Base-by-base conservation (phyloP, 2,888 invertebrate genomes). In the Nesidiocoris tenuis region DNA sequence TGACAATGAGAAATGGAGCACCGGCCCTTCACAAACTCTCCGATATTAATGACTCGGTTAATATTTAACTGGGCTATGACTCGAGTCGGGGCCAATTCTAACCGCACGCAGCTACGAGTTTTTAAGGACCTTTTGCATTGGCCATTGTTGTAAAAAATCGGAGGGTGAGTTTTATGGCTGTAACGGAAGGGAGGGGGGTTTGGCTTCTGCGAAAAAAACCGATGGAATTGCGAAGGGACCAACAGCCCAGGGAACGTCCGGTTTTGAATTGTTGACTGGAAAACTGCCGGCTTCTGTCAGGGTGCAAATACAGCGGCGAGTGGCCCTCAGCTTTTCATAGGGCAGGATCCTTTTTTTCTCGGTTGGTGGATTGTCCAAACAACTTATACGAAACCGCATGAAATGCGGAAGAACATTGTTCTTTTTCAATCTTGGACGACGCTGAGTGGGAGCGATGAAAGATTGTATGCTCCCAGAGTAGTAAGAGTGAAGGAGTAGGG, bases 41-140 rank as follows among this genome's bases (percentile, higher is more conserved):
- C 23, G 54, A 64, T 74, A 74, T 74, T 74, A 74, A 74, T 74
- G 74, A 74, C 74, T 64, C 64, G n/a, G 74, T 74, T 74, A 74
- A 74, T 74, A 74, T 74, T 74, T 74, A 74, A 74, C 64, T 18
- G 63, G 63, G 54, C 63, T 74, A 64, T 63, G 72, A 70, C 24
- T 70, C 55, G 39, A 57, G 56, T 70, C 19, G 39, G 59, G 56
- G 24, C 67, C 55, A 57, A 68, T 68, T 56, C 67, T 56, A 68
- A 56, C 55, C 7, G n/a, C n/a, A 17, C 66, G 56, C 67, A 22
- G 57, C 24, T 67, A 22, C 67, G 67, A 22, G 57, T 68, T 57
- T 67, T 59, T 70, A 22, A 18, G 57, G 70, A 24, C 23, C 59
- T 70, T 70, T 70, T 70, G 7, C 12, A 3, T 1, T 2, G 67